phyloP scores from a whole-genome alignment of 2,113 vertebrate species.

The western clawed frog (Xenopus tropicalis) region UCB_Xtro_10.0 CM004450.2:34905001-34905500 shows the following conservation, averaged over 20 bases:
- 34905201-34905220: slow-evolving; percentile 62
- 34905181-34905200: slow-evolving; percentile 55
- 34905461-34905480: too few species aligned
- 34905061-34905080: slow-evolving; percentile 74
- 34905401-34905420: too few species aligned
- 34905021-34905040: slow-evolving; percentile 77
- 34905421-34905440: too few species aligned
- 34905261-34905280: slow-evolving; percentile 89
- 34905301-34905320: slow-evolving; percentile 74
- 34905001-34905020: slow-evolving; percentile 74
- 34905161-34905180: too few species aligned
- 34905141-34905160: too few species aligned
- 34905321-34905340: slow-evolving; percentile 75
- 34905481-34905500: too few species aligned
- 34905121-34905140: slow-evolving; percentile 52
- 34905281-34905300: slow-evolving; percentile 88
- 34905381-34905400: too few species aligned
- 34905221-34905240: slow-evolving; percentile 83
- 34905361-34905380: too few species aligned
- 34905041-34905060: slow-evolving; percentile 76
- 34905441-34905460: too few species aligned
- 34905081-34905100: slow-evolving; percentile 64
- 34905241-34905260: slow-evolving; percentile 91
- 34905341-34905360: too few species aligned
- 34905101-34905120: too few species aligned